phyloP scores from a whole-genome alignment of 1,140 invertebrate species.

The Caenorhabditis inopinata region DNA sequence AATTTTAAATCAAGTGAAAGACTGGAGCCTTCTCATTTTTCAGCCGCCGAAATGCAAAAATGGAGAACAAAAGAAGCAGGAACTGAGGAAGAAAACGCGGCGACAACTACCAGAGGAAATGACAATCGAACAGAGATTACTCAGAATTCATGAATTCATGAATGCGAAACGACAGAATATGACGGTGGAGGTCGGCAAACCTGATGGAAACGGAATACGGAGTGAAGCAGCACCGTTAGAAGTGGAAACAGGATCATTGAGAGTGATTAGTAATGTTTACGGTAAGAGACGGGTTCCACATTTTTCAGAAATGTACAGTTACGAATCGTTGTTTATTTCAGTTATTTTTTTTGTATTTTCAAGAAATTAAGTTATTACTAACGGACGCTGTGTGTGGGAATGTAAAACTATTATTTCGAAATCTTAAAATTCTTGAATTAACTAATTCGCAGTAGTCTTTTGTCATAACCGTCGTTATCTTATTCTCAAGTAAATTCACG shows the following conservation, averaged over 20 bases:
- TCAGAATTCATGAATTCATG: conserved; percentile 25
- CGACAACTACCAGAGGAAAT: not conserved
- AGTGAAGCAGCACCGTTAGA: not conserved
- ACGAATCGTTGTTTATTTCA: no score
- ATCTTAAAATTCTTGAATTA: no score
- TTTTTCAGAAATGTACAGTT: no score
- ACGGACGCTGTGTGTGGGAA: no score
- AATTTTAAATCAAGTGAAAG: not conserved
- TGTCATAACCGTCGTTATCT: no score
- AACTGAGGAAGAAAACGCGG: not conserved
- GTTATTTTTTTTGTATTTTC: no score
- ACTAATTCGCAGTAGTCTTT: no score
- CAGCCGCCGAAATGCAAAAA: conserved; percentile 37
- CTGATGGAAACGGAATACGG: not conserved
- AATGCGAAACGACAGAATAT: not conserved
- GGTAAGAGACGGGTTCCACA: not conserved
- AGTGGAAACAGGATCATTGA: not conserved
- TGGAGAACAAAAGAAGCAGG: not conserved
- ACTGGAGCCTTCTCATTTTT: not conserved
- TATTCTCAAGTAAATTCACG: no score
- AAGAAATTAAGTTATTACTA: no score
- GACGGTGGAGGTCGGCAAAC: not conserved
- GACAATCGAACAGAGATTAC: conserved; percentile 22
- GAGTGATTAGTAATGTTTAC: not conserved
- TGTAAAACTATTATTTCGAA: no score